These are phyloP conservation scores for Bunonema sp. DNA, from an alignment of 2,888 invertebrate species.

Conservation along the genomic window DNA sequence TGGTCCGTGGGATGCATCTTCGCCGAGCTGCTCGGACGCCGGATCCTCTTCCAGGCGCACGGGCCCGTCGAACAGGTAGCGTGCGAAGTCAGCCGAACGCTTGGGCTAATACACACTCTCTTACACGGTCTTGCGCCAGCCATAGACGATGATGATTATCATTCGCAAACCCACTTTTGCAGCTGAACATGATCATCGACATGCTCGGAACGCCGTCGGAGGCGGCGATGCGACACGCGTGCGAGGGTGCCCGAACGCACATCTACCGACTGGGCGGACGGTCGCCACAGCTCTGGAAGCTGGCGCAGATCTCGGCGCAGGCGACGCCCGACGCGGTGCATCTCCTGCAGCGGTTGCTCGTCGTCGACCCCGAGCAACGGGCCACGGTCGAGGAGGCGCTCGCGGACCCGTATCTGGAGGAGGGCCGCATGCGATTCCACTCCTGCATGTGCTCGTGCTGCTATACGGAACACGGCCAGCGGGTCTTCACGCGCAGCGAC, in stretches of 20 bases:
- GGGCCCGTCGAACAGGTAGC: slow-evolving; percentile 81
- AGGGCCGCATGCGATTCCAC: slow-evolving; percentile 91
- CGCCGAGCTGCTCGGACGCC: slow-evolving; percentile 80
- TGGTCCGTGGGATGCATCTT: slow-evolving; percentile 99
- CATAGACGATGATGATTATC: neutral
- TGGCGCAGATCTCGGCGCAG: slow-evolving; percentile 77
- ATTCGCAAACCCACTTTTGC: slow-evolving; percentile 32
- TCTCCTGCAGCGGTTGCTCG: slow-evolving; percentile 85
- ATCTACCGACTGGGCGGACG: slow-evolving; percentile 71
- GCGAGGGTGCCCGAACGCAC: slow-evolving; percentile 80
- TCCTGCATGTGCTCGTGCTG: slow-evolving; percentile 99
- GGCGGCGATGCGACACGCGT: slow-evolving; percentile 90
- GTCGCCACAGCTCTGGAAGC: too few species aligned
- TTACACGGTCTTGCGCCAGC: neutral
- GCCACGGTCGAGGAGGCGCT: slow-evolving; percentile 85
- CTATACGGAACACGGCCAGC: slow-evolving; percentile 42
- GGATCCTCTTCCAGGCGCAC: slow-evolving; percentile 93
- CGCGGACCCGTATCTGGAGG: slow-evolving; percentile 89
- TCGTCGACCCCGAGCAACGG: slow-evolving; percentile 74
- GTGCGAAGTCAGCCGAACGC: neutral
- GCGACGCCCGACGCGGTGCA: slow-evolving; percentile 96
- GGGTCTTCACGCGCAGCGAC: too few species aligned
- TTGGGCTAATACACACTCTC: neutral
- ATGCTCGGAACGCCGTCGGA: slow-evolving; percentile 77
- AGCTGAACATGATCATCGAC: slow-evolving; percentile 92